Percentiles rank a stretch among this genome's conserved stretches.
Conservation (phyloP, 2,113 vertebrate genomes). For the Neotoma lepida region DNA sequence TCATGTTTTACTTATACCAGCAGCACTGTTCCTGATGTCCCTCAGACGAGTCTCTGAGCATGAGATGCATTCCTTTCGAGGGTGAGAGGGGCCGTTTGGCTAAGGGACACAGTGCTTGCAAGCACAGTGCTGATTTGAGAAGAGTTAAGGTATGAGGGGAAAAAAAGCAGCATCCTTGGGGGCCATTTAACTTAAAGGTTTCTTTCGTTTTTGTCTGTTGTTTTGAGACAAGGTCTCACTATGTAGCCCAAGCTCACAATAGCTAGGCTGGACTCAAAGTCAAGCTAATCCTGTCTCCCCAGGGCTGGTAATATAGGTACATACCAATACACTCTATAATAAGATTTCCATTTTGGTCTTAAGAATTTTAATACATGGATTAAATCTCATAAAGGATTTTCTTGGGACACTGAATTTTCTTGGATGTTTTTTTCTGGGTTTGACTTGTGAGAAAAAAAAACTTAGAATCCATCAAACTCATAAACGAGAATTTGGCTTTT, state of each 20-base stretch:
- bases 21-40: conserved; percentile 52
- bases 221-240: neutral
- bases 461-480: neutral
- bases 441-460: conserved; percentile 5
- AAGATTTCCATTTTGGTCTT: neutral
- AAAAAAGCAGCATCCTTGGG: neutral
- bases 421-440: conserved; percentile 47
- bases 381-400: conserved; percentile 64
- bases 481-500: conserved; percentile 45
- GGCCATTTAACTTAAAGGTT: neutral
- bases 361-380: neutral
- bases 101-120: neutral
- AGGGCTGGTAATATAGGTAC: neutral
- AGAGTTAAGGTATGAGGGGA: neutral
- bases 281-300: neutral
- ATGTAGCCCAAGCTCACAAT: neutral
- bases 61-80: conserved; percentile 35
- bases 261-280: neutral
- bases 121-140: neutral
- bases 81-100: neutral
- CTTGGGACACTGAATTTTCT: conserved; percentile 42
- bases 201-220: neutral
- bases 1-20: conserved; percentile 51
- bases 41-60: neutral
- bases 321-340: neutral